Conservation (phyloP, 2,113 vertebrate genomes). For the Cygnus buccinator region DNA sequence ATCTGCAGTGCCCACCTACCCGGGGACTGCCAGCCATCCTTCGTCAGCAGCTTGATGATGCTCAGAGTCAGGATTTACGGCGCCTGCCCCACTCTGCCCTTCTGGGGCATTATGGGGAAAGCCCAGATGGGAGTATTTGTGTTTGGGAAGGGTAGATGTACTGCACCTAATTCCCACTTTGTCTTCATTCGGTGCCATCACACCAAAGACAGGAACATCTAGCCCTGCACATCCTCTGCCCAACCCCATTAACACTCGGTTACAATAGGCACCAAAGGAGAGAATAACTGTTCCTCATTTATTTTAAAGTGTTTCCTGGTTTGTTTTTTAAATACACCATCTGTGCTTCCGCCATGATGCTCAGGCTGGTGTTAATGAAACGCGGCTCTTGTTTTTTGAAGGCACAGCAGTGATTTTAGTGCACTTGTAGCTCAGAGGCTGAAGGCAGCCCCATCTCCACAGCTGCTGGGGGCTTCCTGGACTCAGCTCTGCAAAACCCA, state of each 20-base stretch:
- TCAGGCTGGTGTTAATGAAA: conserved; percentile 19
- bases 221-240: background rate
- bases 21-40: no score
- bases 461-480: conserved; percentile 7
- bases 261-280: conserved; percentile 45
- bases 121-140: background rate
- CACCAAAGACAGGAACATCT: background rate
- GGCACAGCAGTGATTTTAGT: background rate
- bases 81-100: background rate
- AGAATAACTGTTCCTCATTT: conserved; percentile 28
- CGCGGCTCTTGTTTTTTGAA: background rate
- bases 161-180: background rate
- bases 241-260: background rate
- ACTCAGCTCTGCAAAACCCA: background rate
- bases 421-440: background rate
- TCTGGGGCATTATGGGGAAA: background rate
- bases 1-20: no score
- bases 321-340: conserved; percentile 47
- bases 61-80: background rate
- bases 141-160: background rate
- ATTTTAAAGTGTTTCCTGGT: conserved; percentile 45
- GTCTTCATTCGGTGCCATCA: background rate
- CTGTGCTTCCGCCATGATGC: conserved; percentile 36
- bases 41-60: accelerated
- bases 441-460: background rate